These are phyloP conservation scores for Hybos culiciformis DNA, from an alignment of 2,888 invertebrate genomes.

Conservation along the genomic window DNA sequence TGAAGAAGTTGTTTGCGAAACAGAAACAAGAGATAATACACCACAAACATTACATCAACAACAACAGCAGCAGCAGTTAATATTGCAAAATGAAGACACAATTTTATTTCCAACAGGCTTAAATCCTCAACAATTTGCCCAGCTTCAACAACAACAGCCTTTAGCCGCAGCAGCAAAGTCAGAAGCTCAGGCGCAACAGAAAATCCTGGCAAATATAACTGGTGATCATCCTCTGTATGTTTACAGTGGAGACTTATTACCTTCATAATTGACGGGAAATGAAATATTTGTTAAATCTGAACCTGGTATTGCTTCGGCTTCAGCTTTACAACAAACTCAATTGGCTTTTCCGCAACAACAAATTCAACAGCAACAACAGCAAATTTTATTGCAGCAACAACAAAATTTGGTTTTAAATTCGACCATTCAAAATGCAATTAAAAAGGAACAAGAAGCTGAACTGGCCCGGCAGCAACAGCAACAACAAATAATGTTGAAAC, in stretches of 20 bases:
- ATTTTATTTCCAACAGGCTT: too few species aligned
- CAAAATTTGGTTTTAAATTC: background rate
- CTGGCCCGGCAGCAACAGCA: background rate
- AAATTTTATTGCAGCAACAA: background rate
- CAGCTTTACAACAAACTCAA: too few species aligned
- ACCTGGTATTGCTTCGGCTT: too few species aligned
- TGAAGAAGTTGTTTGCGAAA: conserved; percentile 1
- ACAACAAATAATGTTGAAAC: conserved; percentile 29
- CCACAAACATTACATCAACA: conserved; percentile 5
- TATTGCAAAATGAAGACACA: conserved; percentile 5
- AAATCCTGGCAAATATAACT: background rate
- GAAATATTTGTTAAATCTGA: too few species aligned
- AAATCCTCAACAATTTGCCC: background rate
- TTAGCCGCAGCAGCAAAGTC: too few species aligned
- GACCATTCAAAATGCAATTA: background rate
- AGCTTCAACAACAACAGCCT: too few species aligned
- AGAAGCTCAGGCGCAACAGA: background rate
- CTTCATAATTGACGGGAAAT: too few species aligned
- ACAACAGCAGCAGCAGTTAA: conserved; percentile 12
- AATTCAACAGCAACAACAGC: background rate
- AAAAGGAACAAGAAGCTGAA: background rate
- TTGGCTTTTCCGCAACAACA: background rate
- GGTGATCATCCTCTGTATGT: background rate
- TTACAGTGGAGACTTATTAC: background rate
- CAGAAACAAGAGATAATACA: background rate